Conservation (phyloP, 2,888 invertebrate species). For the Drosophila cracens region DNA sequence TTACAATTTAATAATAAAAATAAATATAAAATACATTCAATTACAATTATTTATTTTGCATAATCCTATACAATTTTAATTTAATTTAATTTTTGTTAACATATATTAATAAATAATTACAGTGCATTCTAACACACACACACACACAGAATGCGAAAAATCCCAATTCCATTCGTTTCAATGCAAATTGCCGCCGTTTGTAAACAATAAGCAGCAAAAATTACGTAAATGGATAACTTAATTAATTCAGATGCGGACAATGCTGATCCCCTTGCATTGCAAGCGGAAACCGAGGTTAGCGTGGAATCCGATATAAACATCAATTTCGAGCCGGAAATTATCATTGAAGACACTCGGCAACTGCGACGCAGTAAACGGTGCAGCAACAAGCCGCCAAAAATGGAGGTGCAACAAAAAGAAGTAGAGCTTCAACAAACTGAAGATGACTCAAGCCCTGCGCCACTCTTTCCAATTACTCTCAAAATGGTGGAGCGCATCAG, state of each 20-base stretch:
- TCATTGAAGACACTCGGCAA: neutral
- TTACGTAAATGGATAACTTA: slow-evolving; percentile 24
- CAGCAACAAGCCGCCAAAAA: neutral
- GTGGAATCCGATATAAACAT: neutral
- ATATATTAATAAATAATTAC: neutral
- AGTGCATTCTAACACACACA: neutral
- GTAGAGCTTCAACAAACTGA: neutral
- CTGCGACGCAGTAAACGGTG: slow-evolving; percentile 22
- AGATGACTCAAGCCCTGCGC: neutral
- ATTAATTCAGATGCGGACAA: neutral
- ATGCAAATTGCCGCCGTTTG: neutral
- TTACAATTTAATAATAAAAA: neutral
- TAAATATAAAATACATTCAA: neutral
- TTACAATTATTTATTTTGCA: neutral
- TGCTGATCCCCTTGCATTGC: slow-evolving; percentile 20
- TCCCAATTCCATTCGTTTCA: slow-evolving; percentile 45
- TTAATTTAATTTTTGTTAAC: neutral
- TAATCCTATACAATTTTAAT: too few relatives aligned
- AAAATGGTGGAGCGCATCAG: slow-evolving; percentile 49
- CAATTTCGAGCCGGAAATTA: slow-evolving; percentile 7
- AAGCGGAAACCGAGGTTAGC: neutral
- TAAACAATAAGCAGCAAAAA: slow-evolving; percentile 13
- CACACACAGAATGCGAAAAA: neutral
- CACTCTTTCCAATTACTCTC: slow-evolving; percentile 47
- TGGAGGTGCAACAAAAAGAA: neutral